Evolutionary conservation across 2,797 vertebrate species (phyloP).

Genomic region (Lophius americanus): DNA sequence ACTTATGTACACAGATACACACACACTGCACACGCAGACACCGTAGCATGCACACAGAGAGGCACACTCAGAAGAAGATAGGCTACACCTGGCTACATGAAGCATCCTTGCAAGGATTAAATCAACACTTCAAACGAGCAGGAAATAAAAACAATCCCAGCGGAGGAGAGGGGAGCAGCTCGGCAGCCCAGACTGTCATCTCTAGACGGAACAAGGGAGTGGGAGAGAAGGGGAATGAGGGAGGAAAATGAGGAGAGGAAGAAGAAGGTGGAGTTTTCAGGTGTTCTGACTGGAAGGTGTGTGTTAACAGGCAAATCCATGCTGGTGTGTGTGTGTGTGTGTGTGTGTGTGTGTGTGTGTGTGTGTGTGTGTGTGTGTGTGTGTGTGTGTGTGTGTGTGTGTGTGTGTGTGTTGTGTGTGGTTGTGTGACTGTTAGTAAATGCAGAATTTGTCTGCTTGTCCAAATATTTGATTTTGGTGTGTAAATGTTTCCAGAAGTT

Average conservation of each 20-base stretch:
- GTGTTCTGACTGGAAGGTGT: constrained; percentile 65
- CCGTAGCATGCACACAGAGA: constrained; percentile 47
- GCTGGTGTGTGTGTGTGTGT: constrained; percentile 15
- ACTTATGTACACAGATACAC: constrained; percentile 49
- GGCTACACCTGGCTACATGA: constrained; percentile 78
- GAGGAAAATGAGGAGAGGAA: constrained; percentile 47
- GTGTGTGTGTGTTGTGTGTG: constrained; percentile 14
- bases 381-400: constrained; percentile 40
- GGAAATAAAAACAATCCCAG: constrained; percentile 81
- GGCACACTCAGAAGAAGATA: constrained; percentile 65
- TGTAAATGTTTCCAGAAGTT: constrained; percentile 6
- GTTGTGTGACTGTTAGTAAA: background rate
- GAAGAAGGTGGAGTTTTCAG: constrained; percentile 71
- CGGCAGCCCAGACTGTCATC: constrained; percentile 76
- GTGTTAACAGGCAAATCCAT: constrained; percentile 24
- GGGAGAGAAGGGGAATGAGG: constrained; percentile 48
- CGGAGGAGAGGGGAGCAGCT: constrained; percentile 72
- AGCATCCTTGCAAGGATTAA: constrained; percentile 82
- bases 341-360: constrained; percentile 5
- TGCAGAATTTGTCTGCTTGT: no score
- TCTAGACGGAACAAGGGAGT: constrained; percentile 60
- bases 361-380: constrained; percentile 23
- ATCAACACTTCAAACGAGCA: constrained; percentile 85
- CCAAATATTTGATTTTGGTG: constrained; percentile 12
- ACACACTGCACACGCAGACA: constrained; percentile 37